Evolutionary conservation across 2,888 invertebrate genomes (phyloP).

Genomic region (Oxystoma pomonae): DNA sequence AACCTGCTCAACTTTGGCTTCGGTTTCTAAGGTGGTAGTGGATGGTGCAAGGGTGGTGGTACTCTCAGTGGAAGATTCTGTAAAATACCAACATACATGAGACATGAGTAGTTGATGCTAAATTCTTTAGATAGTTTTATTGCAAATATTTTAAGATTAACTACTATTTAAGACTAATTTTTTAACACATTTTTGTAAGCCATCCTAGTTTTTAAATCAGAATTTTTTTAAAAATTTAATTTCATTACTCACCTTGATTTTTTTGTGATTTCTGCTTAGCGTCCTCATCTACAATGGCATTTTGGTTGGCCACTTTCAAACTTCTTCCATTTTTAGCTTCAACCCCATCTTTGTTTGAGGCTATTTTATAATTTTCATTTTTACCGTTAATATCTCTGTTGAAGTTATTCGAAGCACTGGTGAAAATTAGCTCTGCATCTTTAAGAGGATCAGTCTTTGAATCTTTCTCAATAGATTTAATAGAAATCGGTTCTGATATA

Average conservation of each 20-base stretch:
- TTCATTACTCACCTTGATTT: background rate
- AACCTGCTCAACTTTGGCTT: conserved; percentile 63
- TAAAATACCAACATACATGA: no score
- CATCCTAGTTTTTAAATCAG: no score
- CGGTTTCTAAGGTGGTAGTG: conserved; percentile 64
- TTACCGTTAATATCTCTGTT: background rate
- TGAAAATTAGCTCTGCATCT: conserved; percentile 38
- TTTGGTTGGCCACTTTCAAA: background rate
- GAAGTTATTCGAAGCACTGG: conserved; percentile 34
- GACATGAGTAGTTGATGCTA: background rate
- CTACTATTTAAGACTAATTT: background rate
- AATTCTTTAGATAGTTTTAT: background rate
- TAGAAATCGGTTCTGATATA: conserved; percentile 36
- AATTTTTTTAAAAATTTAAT: background rate
- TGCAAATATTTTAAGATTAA: no score
- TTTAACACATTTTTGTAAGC: background rate
- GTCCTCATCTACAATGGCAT: background rate
- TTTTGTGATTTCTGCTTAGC: background rate
- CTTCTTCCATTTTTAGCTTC: background rate
- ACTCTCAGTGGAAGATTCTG: no score
- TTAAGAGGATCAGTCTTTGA: conserved; percentile 22
- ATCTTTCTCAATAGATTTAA: conserved; percentile 31
- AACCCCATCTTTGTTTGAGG: background rate
- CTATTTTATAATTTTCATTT: background rate
- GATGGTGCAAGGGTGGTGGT: background rate